Percentiles rank a stretch among this genome's conserved stretches.
Evolutionary conservation across 2,113 vertebrate species (phyloP).

Genomic region (Xyliphius kryptos): DNA sequence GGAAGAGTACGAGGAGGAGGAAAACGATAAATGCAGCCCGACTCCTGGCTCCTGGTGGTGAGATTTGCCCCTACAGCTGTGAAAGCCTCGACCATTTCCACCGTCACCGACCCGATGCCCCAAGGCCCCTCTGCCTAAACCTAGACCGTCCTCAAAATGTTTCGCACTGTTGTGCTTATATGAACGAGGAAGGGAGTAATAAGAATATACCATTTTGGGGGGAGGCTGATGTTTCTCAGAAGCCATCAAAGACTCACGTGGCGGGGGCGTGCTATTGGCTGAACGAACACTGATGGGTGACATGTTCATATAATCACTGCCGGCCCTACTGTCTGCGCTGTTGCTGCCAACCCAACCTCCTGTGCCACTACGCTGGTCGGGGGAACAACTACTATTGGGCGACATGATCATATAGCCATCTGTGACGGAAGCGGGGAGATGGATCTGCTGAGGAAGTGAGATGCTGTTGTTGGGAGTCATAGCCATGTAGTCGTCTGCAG

Average conservation of each 20-base stretch:
- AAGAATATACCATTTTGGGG: conserved; percentile 68
- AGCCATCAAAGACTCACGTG: too few relatives aligned
- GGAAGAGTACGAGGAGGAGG: conserved; percentile 69
- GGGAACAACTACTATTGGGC: conserved; percentile 67
- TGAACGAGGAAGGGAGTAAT: conserved; percentile 65
- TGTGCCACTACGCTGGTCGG: conserved; percentile 59
- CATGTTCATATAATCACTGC: conserved; percentile 77
- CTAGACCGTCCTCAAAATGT: conserved; percentile 55
- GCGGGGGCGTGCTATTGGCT: conserved; percentile 61
- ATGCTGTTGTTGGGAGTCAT: conserved; percentile 68
- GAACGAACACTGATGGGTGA: conserved; percentile 65
- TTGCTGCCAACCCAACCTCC: conserved; percentile 57
- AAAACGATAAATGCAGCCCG: conserved; percentile 59
- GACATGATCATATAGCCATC: conserved; percentile 77
- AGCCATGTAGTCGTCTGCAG: conserved; percentile 68
- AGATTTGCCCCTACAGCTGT: conserved; percentile 30
- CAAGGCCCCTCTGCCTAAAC: conserved; percentile 48
- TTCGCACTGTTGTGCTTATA: conserved; percentile 60
- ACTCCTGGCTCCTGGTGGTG: conserved; percentile 28
- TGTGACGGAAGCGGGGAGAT: conserved; percentile 47
- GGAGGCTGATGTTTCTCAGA: conserved; percentile 51
- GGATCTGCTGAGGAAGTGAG: conserved; percentile 67
- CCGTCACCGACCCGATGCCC: conserved; percentile 44
- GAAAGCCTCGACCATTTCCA: conserved; percentile 29
- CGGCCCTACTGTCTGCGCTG: conserved; percentile 56